Evolutionary conservation across 2,113 vertebrate genomes (phyloP).

Genomic region (Clupea harengus): DNA sequence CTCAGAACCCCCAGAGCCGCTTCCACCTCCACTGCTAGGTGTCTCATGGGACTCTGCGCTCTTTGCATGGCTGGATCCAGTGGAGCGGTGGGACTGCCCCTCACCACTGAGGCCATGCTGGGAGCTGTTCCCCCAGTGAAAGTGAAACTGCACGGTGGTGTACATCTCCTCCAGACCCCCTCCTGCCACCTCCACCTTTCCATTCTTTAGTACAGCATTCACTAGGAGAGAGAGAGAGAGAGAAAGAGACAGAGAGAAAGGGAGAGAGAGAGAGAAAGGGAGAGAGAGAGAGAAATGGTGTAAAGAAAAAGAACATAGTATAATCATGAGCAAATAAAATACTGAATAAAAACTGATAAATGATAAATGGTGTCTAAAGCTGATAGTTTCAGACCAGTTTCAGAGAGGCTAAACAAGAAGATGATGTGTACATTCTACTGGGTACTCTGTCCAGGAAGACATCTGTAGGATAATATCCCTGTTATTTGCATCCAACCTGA

Average conservation of each 20-base stretch:
- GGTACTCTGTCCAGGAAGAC: too few relatives aligned
- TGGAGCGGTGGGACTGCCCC: neutral
- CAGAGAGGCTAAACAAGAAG: too few relatives aligned
- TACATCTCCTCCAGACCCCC: neutral
- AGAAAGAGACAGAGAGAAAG: neutral
- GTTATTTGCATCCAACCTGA: too few relatives aligned
- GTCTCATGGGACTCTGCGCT: constrained; percentile 55
- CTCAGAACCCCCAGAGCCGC: constrained; percentile 54
- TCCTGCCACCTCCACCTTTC: neutral
- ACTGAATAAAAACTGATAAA: too few relatives aligned
- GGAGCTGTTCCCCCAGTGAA: neutral
- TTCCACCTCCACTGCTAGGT: constrained; percentile 60
- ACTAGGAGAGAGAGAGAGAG: neutral
- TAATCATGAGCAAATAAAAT: neutral
- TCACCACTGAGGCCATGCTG: neutral
- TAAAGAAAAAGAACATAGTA: neutral
- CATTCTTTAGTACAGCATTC: neutral
- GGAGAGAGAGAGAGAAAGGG: neutral
- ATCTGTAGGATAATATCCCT: too few relatives aligned
- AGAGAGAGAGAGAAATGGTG: neutral
- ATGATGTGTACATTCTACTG: too few relatives aligned
- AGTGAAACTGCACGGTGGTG: neutral
- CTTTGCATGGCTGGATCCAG: neutral
- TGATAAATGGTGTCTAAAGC: too few relatives aligned
- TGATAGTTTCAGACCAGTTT: too few relatives aligned